phyloP scores from a whole-genome alignment of 2,888 invertebrate genomes.

The Aproaerema taeniolella region DNA sequence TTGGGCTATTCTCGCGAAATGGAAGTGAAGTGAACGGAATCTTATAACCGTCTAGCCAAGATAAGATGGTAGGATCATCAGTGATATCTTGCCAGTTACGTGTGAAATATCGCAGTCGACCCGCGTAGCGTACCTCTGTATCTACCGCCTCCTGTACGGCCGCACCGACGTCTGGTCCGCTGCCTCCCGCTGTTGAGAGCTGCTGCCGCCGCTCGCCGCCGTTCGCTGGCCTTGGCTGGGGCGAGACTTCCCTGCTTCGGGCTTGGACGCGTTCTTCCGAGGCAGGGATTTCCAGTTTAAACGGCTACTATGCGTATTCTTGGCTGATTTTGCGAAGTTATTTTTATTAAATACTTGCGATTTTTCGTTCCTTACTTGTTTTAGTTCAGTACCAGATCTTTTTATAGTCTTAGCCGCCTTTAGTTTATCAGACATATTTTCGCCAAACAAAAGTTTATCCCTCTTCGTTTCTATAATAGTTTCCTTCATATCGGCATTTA shows the following conservation, averaged over 20 bases:
- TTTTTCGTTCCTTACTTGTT: neutral
- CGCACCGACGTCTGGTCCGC: neutral
- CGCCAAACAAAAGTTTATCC: slow-evolving; percentile 3
- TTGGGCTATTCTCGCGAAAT: neutral
- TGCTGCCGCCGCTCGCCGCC: neutral
- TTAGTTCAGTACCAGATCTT: slow-evolving; percentile 2
- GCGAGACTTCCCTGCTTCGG: slow-evolving; percentile 3
- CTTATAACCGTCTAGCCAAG: slow-evolving; percentile 14
- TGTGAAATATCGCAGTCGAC: slow-evolving; percentile 9
- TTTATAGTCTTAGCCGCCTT: slow-evolving; percentile 7
- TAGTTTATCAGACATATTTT: slow-evolving; percentile 1
- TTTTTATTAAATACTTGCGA: slow-evolving; percentile 1
- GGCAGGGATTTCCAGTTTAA: slow-evolving; percentile 7
- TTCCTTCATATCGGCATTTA: slow-evolving; percentile 4
- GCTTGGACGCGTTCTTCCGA: neutral
- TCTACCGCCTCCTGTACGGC: neutral
- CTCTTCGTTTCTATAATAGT: slow-evolving; percentile 1
- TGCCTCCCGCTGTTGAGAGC: neutral
- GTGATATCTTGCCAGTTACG: slow-evolving; percentile 9
- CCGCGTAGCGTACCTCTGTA: slow-evolving; percentile 7
- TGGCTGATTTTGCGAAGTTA: neutral
- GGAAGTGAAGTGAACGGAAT: slow-evolving; percentile 7
- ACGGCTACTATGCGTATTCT: neutral
- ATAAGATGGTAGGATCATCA: slow-evolving; percentile 6
- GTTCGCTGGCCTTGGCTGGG: neutral